Base-by-base conservation (phyloP, 2,113 vertebrate genomes). In the Danionella cerebrum region DNA sequence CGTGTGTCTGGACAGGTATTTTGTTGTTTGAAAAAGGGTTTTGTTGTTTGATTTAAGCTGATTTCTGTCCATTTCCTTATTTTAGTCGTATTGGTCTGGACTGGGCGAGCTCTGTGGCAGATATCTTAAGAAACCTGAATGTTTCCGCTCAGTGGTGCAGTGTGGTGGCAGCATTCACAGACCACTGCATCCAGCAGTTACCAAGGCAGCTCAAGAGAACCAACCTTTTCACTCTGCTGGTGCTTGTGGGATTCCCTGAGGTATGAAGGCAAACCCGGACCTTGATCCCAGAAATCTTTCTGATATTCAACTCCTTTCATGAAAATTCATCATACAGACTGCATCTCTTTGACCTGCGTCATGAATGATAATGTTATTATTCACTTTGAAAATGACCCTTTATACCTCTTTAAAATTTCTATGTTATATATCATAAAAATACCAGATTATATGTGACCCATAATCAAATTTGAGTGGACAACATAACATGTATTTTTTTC, bases 231-330 rank as follows among this genome's bases (percentile, higher is more conserved):
- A 93, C 95, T 3, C 80, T 98, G 53, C 73, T 97, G 48, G 96
- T 98, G 65, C 88, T 98, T 14, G 96, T 98, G 53, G 93, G 94
- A 71, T 97, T 98, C 76, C 95, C 96, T 19, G 94, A 98, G 93
- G 96, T 98, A 79, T 27, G 50, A 14, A n/a, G n/a, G n/a, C n/a
- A n/a, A n/a, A n/a, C n/a, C n/a, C n/a, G n/a, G n/a, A n/a, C n/a
- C n/a, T n/a, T n/a, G n/a, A n/a, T n/a, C n/a, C n/a, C n/a, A n/a
- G n/a, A n/a, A n/a, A n/a, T n/a, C n/a, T n/a, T n/a, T n/a, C n/a
- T n/a, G n/a, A n/a, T n/a, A n/a, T n/a, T n/a, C n/a, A n/a, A n/a
- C n/a, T n/a, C n/a, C n/a, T n/a, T n/a, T n/a, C n/a, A n/a, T n/a
- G n/a, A n/a, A n/a, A n/a, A n/a, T n/a, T n/a, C n/a, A n/a, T n/a